Evolutionary conservation across 2,888 invertebrate species (phyloP).

Genomic region (Mesochorus sp.): DNA sequence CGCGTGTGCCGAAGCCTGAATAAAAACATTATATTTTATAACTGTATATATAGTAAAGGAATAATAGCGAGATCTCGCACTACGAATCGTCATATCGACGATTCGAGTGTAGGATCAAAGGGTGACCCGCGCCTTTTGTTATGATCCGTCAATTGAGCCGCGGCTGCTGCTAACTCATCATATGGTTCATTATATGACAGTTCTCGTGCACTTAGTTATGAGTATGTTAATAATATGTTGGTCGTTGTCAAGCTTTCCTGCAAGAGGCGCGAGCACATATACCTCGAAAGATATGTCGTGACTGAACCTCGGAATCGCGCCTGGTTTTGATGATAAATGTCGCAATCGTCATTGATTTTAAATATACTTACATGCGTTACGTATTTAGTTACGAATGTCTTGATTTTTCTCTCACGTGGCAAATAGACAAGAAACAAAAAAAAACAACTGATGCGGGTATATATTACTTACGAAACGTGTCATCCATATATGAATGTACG

Average conservation of each 20-base stretch:
- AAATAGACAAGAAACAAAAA: not conserved
- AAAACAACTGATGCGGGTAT: not conserved
- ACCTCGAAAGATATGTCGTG: slow-evolving; percentile 30
- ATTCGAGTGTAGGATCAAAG: slow-evolving; percentile 17
- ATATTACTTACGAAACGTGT: not conserved
- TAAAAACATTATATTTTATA: too few species aligned
- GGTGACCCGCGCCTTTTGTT: slow-evolving; percentile 7
- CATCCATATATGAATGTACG: not conserved
- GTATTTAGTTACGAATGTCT: slow-evolving; percentile 17
- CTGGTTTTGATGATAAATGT: slow-evolving; percentile 47
- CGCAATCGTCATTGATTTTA: slow-evolving; percentile 59
- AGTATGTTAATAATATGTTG: slow-evolving; percentile 39
- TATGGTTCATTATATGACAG: not conserved
- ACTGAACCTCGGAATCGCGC: slow-evolving; percentile 1
- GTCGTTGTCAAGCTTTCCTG: slow-evolving; percentile 24
- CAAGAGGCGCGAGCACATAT: slow-evolving; percentile 2
- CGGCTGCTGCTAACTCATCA: not conserved
- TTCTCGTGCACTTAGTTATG: not conserved
- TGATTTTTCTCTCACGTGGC: slow-evolving; percentile 24
- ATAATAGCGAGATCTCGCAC: slow-evolving; percentile 3
- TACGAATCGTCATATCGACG: not conserved
- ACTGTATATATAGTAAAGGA: too few species aligned
- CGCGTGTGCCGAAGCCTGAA: slow-evolving; percentile 16
- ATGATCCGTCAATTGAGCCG: not conserved
- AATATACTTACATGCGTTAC: slow-evolving; percentile 42